Evolutionary conservation across 2,888 invertebrate species (phyloP).

Genomic region (Acheta domesticus): DNA sequence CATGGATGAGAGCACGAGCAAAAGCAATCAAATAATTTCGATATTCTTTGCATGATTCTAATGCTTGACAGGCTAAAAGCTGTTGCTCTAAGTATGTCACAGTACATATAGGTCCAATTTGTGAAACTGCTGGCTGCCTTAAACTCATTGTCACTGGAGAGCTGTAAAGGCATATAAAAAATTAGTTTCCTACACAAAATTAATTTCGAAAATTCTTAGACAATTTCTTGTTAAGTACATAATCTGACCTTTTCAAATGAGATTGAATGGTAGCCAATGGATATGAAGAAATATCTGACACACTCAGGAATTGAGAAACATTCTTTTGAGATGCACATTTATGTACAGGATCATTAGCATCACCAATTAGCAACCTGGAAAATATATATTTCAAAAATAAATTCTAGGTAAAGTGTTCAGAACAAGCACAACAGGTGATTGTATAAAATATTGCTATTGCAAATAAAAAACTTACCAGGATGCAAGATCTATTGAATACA

Average conservation of each 20-base stretch:
- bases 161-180: neutral
- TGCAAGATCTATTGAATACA: conserved; percentile 72
- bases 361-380: conserved; percentile 53
- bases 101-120: conserved; percentile 43
- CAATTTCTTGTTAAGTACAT: neutral
- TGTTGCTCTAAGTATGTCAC: conserved; percentile 68
- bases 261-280: conserved; percentile 43
- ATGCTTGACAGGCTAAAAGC: conserved; percentile 63
- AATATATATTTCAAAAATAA: neutral
- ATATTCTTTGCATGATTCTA: conserved; percentile 70
- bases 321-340: conserved; percentile 46
- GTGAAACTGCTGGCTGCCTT: conserved; percentile 25
- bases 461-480: conserved; percentile 60
- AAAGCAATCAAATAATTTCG: conserved; percentile 68
- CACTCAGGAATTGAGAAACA: conserved; percentile 28
- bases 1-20: conserved; percentile 58
- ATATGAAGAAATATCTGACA: conserved; percentile 37
- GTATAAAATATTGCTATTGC: neutral
- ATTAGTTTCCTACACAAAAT: too few species aligned
- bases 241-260: conserved; percentile 25
- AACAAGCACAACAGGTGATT: neutral
- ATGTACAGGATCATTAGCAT: conserved; percentile 51
- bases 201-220: neutral
- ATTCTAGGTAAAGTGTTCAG: neutral
- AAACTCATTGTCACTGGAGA: neutral